These are phyloP conservation scores for Papilio machaon DNA, from an alignment of 1,140 invertebrate genomes.

Conservation along the genomic window DNA sequence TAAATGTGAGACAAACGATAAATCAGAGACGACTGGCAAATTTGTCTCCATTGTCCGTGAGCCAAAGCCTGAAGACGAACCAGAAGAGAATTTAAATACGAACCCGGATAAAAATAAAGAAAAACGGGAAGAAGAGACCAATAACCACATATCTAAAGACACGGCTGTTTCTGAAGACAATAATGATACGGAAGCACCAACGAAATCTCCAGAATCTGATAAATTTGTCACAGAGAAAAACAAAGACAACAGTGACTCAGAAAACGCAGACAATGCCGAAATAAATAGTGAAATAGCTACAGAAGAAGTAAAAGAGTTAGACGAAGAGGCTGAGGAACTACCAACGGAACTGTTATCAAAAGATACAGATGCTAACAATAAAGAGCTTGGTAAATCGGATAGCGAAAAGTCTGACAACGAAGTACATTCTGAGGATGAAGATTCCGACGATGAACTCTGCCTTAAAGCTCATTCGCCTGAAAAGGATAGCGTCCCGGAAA, in stretches of 20 bases:
- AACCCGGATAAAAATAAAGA: slow-evolving; percentile 39
- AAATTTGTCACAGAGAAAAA: neutral
- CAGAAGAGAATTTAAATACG: slow-evolving; percentile 22
- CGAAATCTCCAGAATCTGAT: neutral
- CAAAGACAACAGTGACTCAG: slow-evolving; percentile 1
- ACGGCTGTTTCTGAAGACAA: slow-evolving; percentile 36
- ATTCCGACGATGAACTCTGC: slow-evolving; percentile 43
- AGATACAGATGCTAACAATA: slow-evolving; percentile 11
- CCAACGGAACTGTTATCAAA: slow-evolving; percentile 7
- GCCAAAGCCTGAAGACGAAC: slow-evolving; percentile 1
- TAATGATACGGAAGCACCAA: slow-evolving; percentile 8
- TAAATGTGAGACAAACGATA: slow-evolving; percentile 34
- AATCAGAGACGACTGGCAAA: slow-evolving; percentile 1
- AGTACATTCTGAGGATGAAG: slow-evolving; percentile 44
- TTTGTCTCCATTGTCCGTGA: neutral
- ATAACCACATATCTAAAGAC: slow-evolving; percentile 35
- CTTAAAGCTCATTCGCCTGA: slow-evolving; percentile 37
- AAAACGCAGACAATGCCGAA: slow-evolving; percentile 7
- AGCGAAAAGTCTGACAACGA: slow-evolving; percentile 37
- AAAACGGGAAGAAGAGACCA: slow-evolving; percentile 32
- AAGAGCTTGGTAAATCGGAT: slow-evolving; percentile 17
- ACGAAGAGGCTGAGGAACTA: neutral
- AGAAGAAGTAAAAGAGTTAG: neutral
- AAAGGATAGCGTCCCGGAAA: slow-evolving; percentile 41
- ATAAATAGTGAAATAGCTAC: neutral